Percentiles rank a stretch among this genome's conserved stretches.
Evolutionary conservation across 1,140 invertebrate species (phyloP).

Genomic region (Tribolium madens): DNA sequence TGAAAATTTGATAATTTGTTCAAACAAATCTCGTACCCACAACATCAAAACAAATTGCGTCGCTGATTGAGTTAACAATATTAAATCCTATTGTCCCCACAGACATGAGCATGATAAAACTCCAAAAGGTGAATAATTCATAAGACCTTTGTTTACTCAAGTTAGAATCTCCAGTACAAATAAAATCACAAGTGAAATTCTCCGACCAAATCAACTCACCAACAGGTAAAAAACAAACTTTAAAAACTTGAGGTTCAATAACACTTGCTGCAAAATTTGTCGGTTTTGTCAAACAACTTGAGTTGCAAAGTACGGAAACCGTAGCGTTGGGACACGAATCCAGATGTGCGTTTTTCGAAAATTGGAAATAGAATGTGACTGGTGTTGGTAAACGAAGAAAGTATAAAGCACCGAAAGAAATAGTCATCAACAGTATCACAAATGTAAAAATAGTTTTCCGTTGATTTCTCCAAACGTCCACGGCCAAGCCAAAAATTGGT

Average conservation of each 20-base stretch:
- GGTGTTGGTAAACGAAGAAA: constrained; percentile 70
- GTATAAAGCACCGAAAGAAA: constrained; percentile 75
- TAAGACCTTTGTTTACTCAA: background rate
- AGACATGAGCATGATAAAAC: constrained; percentile 77
- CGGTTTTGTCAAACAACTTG: constrained; percentile 49
- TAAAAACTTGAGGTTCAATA: background rate
- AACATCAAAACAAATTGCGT: constrained; percentile 85
- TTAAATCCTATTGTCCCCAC: constrained; percentile 81
- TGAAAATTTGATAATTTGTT: background rate
- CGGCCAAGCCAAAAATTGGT: constrained; percentile 77
- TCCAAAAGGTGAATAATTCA: constrained; percentile 73
- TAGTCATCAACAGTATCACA: constrained; percentile 72
- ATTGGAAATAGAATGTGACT: constrained; percentile 51
- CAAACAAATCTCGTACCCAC: constrained; percentile 72
- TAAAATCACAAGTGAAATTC: background rate
- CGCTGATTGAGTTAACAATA: constrained; percentile 80
- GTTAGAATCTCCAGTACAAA: background rate
- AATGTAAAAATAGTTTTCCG: constrained; percentile 79
- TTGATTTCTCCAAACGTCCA: constrained; percentile 73
- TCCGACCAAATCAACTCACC: background rate
- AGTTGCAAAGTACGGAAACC: constrained; percentile 46
- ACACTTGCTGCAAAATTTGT: background rate
- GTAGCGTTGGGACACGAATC: constrained; percentile 42
- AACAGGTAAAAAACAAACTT: background rate
- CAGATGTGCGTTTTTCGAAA: constrained; percentile 1